Evolutionary conservation across 2,888 invertebrate species (phyloP).

Genomic region (Lycocerus yunnanus): DNA sequence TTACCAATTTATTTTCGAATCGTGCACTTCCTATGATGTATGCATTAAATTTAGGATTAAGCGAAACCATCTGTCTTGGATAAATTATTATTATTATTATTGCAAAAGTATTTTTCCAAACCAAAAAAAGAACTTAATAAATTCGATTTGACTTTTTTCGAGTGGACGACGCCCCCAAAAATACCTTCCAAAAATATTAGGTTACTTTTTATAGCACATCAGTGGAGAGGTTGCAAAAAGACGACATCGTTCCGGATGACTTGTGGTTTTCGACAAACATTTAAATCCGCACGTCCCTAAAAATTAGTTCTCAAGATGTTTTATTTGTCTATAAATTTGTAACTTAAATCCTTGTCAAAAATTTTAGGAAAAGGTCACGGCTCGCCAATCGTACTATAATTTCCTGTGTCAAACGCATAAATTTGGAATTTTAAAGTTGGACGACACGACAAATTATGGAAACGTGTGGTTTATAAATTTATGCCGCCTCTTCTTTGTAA

Average conservation of each 20-base stretch:
- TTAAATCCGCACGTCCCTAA: background rate
- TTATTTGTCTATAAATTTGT: conserved; percentile 5
- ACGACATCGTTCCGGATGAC: background rate
- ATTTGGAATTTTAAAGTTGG: background rate
- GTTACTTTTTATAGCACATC: background rate
- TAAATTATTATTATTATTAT: too few species aligned
- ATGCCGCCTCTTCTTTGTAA: conserved; percentile 4
- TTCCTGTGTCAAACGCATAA: background rate
- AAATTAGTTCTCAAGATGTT: conserved; percentile 12
- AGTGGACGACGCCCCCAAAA: background rate
- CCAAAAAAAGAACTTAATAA: background rate
- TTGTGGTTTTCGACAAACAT: conserved; percentile 9
- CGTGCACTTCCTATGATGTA: background rate
- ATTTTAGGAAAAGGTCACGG: background rate
- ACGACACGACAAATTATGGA: background rate
- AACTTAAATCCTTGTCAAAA: conserved; percentile 7
- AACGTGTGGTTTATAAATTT: background rate
- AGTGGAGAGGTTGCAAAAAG: background rate
- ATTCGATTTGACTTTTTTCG: background rate
- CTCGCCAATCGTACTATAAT: background rate
- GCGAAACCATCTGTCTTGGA: background rate
- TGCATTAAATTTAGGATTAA: background rate
- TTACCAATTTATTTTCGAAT: background rate
- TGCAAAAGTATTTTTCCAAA: background rate
- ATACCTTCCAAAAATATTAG: background rate